Conservation (phyloP, 2,888 invertebrate genomes). For the Agriopis leucophaearia region DNA sequence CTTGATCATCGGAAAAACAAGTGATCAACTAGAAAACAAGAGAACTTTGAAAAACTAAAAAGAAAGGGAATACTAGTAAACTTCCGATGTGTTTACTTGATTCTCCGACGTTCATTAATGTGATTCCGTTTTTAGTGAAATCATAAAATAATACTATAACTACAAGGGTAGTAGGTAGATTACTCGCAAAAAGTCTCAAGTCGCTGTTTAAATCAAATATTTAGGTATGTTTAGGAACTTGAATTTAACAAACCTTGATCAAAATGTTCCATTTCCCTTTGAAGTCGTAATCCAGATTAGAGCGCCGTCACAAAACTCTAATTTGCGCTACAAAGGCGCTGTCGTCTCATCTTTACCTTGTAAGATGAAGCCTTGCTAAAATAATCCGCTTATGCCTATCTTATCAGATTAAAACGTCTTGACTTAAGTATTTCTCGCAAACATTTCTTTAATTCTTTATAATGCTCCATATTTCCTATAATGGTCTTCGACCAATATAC, state of each 20-base stretch:
- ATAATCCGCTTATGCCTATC: constrained; percentile 40
- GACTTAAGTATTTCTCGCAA: constrained; percentile 8
- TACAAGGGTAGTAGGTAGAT: no score
- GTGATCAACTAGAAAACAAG: no score
- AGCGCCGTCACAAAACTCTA: constrained; percentile 24
- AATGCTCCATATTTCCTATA: not conserved
- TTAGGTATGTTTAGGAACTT: not conserved
- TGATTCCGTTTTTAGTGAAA: no score
- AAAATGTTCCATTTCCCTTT: constrained; percentile 20
- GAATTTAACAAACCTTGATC: constrained; percentile 17
- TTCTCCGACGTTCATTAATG: no score
- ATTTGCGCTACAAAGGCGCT: constrained; percentile 29
- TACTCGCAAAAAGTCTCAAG: constrained; percentile 8
- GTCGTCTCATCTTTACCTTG: constrained; percentile 36
- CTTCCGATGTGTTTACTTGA: no score
- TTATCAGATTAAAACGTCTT: constrained; percentile 37
- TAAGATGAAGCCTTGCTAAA: constrained; percentile 37
- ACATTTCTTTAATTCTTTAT: not conserved
- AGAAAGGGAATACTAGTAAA: not conserved
- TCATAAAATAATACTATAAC: no score
- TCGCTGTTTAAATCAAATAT: not conserved
- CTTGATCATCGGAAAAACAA: no score
- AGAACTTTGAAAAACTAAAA: no score
- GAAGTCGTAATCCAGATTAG: constrained; percentile 31
- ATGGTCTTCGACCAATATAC: not conserved